phyloP scores from a whole-genome alignment of 2,888 invertebrate genomes.

The Lepeophtheirus nordmannii region DNA sequence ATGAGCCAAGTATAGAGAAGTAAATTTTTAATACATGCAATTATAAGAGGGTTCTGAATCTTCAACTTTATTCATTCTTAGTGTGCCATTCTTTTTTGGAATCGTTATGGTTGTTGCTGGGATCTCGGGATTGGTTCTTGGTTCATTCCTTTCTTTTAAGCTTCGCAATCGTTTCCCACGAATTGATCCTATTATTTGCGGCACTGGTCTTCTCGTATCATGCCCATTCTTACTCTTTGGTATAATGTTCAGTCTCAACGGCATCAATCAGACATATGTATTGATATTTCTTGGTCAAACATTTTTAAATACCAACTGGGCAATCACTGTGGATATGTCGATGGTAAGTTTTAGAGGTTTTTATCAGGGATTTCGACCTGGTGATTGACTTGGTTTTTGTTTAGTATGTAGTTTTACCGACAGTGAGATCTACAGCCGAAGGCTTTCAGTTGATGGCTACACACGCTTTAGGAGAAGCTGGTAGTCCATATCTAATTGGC shows the following conservation, averaged over 20 bases:
- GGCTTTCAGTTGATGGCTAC: conserved; percentile 23
- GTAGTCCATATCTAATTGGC: conserved; percentile 22
- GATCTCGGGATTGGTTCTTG: conserved; percentile 5
- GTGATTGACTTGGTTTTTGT: not conserved
- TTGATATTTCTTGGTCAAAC: conserved; percentile 15
- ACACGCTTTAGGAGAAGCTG: conserved; percentile 24
- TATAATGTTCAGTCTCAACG: not conserved
- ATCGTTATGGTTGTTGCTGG: conserved; percentile 11
- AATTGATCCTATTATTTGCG: conserved; percentile 21
- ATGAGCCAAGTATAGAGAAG: not conserved
- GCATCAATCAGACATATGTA: not conserved
- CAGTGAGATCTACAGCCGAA: conserved; percentile 19
- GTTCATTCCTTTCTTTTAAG: not conserved
- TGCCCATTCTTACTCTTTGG: conserved; percentile 9
- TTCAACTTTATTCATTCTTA: not conserved
- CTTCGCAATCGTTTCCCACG: not conserved
- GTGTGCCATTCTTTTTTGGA: conserved; percentile 18
- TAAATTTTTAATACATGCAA: not conserved
- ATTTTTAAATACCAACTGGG: conserved; percentile 24
- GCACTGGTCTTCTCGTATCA: conserved; percentile 12
- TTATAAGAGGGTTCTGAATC: not conserved
- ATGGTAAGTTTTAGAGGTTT: conserved; percentile 13
- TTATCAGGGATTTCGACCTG: not conserved
- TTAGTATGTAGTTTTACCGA: conserved; percentile 23
- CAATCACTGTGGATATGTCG: conserved; percentile 18